Evolutionary conservation across 2,113 vertebrate species (phyloP).

Genomic region (Protomyctophum bolini): DNA sequence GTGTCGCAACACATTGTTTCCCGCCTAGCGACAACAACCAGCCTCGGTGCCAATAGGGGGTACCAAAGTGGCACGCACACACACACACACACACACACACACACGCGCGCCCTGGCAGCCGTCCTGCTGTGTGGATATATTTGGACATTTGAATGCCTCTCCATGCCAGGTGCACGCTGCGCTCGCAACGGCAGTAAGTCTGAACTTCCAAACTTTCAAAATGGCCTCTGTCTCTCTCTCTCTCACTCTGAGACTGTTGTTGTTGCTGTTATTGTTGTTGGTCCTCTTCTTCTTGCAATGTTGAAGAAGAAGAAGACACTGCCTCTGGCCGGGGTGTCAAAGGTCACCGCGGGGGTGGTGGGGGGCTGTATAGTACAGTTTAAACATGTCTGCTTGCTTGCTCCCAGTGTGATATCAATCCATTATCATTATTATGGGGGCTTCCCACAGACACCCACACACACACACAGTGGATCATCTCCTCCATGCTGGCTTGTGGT

Average conservation of each 20-base stretch:
- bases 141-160: constrained; percentile 63
- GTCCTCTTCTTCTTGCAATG: neutral
- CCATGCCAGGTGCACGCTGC: constrained; percentile 52
- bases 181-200: constrained; percentile 61
- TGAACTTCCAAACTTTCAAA: neutral
- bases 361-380: no score
- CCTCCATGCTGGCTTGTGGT: no score
- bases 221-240: neutral
- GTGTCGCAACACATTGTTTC: constrained; percentile 12
- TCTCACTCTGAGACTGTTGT: neutral
- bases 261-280: neutral
- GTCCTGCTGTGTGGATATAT: constrained; percentile 44
- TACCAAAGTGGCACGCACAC: constrained; percentile 39
- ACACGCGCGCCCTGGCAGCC: constrained; percentile 43
- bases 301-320: neutral
- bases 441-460: no score
- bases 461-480: no score
- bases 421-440: no score
- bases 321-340: no score
- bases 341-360: no score
- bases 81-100: neutral
- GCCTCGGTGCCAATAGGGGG: constrained; percentile 30
- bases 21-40: constrained; percentile 30
- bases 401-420: no score
- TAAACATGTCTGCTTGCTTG: no score